Base-by-base conservation (phyloP, 2,888 invertebrate species). In the Tricholauxania praeusta region DNA sequence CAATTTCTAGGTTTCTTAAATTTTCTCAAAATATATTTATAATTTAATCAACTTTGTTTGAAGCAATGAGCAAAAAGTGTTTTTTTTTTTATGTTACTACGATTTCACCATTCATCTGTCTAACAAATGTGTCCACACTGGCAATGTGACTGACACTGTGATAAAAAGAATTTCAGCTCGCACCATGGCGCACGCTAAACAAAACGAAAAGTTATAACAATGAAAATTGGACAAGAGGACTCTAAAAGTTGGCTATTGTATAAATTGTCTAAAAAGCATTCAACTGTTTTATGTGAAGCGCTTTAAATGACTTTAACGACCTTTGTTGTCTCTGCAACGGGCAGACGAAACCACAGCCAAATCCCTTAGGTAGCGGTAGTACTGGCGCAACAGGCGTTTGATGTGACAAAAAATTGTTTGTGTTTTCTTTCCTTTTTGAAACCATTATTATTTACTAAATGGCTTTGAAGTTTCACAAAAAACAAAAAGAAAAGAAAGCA, bases 201-300 rank as follows among this genome's bases (percentile, higher is more conserved):
- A 57, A 22, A 57, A 57, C 19, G 22, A 57, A 28, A 57, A 57
- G 28, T 57, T 15, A 19, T 28, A 57, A 57, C 57, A 57, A 28
- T 57, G 28, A 57, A 28, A 57, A 22, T 57, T 28, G 28, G 57
- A 39, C 39, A 7, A 39, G 14, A 57, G 57, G 57, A 57, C 28
- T 15, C 57, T 57, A 28, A 22, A 57, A 22, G 57, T 14, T 22
- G 22, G 57, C 22, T 19, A 57, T 12, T 19, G 57, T 57, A 22
- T 6, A 57, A 22, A 28, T 14, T 22, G 19, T 57, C 57, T 3
- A 57, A 57, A 57, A 28, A 57, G 57, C 55, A 55, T 55, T 55
- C 55, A 55, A 22, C 55, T 57, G 28, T 57, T 57, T 57, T 57
- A n/a, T 55, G 10, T 55, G 55, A 12, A 12, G n/a, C 55, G 55